These are phyloP conservation scores for Columba livia DNA, from an alignment of 2,113 vertebrate species.

Conservation along the genomic window DNA sequence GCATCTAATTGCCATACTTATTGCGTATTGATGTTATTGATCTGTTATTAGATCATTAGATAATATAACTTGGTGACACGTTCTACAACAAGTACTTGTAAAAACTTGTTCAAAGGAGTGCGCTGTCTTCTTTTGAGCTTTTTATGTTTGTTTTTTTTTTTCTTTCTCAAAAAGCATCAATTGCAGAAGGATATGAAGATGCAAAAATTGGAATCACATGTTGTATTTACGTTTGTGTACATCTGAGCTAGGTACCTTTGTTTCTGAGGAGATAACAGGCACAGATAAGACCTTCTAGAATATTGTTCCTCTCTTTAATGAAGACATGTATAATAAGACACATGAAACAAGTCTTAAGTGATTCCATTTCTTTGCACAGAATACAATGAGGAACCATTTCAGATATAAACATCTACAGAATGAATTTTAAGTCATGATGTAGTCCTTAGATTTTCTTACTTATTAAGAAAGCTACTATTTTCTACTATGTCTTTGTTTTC, in stretches of 20 bases:
- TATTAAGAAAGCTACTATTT: not conserved
- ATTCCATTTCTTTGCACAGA: not conserved
- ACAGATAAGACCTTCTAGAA: not conserved
- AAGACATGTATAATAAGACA: not conserved
- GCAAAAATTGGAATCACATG: not conserved
- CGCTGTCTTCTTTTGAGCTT: not conserved
- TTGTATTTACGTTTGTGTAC: not conserved
- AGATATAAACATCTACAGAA: not conserved
- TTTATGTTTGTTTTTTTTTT: not conserved
- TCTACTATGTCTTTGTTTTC: not conserved
- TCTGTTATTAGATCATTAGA: not conserved
- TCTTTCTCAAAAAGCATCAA: rapidly evolving
- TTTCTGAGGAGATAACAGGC: not conserved
- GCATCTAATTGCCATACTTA: not conserved
- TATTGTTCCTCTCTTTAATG: not conserved
- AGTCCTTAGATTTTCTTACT: not conserved
- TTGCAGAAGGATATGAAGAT: not conserved
- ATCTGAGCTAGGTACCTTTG: not conserved
- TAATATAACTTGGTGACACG: not conserved
- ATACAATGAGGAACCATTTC: rapidly evolving
- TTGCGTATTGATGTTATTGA: not conserved
- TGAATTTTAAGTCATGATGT: not conserved
- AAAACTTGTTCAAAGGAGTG: not conserved
- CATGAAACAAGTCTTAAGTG: not conserved
- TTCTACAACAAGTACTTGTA: not conserved